Percentiles rank a stretch among this genome's conserved stretches.
These are phyloP conservation scores for Epiperipatus broadwayi DNA, from an alignment of 2,888 invertebrate species.

Conservation along the genomic window DNA sequence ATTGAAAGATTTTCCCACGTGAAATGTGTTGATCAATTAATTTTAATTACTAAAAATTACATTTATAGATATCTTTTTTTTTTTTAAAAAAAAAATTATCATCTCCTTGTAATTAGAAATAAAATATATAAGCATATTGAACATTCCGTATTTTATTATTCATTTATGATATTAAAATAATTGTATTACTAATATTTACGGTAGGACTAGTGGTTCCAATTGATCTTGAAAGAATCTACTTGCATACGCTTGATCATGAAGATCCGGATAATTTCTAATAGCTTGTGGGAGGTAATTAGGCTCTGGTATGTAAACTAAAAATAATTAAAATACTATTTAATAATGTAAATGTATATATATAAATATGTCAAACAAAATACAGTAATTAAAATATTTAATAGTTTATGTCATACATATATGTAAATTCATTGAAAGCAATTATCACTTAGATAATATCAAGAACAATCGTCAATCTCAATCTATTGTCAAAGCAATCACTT, in stretches of 20 bases:
- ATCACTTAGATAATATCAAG: too few species aligned
- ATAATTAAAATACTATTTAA: slow-evolving; percentile 7
- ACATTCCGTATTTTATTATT: too few species aligned
- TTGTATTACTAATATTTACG: slow-evolving; percentile 34
- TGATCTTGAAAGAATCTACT: slow-evolving; percentile 23
- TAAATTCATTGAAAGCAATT: too few species aligned
- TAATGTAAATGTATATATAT: slow-evolving; percentile 5
- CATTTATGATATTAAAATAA: too few species aligned
- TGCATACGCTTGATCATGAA: slow-evolving; percentile 58
- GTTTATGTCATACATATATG: too few species aligned
- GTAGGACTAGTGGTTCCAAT: slow-evolving; percentile 31
- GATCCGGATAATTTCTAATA: slow-evolving; percentile 53
- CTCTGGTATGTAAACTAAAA: slow-evolving; percentile 53
- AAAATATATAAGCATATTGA: slow-evolving; percentile 14
- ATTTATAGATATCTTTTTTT: too few species aligned
- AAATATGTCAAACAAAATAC: slow-evolving; percentile 1
- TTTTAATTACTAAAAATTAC: too few species aligned
- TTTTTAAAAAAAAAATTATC: slow-evolving; percentile 9
- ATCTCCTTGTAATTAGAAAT: slow-evolving; percentile 5
- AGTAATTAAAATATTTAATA: too few species aligned
- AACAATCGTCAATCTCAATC: too few species aligned
- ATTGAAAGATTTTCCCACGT: too few species aligned
- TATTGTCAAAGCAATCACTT: too few species aligned
- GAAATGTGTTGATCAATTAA: too few species aligned
- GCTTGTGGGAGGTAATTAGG: slow-evolving; percentile 47